Evolutionary conservation across 2,797 vertebrate genomes (phyloP), one percentile per base, ranked within the genome.

Genomic region (Bothrops alternatus): DNA sequence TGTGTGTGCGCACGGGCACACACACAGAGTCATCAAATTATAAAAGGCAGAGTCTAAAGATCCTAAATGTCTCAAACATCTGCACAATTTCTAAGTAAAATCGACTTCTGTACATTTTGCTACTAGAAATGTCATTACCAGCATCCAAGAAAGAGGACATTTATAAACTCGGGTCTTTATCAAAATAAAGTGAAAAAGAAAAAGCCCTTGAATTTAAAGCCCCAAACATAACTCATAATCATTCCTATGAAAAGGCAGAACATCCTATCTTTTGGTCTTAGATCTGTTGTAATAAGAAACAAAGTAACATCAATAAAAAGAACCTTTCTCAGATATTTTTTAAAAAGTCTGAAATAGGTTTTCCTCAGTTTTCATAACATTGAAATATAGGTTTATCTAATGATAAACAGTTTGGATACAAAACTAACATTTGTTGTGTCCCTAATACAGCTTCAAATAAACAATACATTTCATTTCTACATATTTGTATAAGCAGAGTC

Each of bases 1-100:
- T 50, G 6, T 1, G 6, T 1, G 6, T 11, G 1, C 0, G 5
- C 61, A 2, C 28, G 2, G 11, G 28, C 28, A 60, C 16, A 50
- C 6, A 42, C 2, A 23, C 11, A 14, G 47, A 13, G 25, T 37
- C 10, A 55, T 23, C 3, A 53, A 47, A 58, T 37, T 25, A 87
- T 57, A 69, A 73, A 61, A 37, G 1, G 7, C 8, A 14, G 25
- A 26, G 53, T 2, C 1, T 20, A 92, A 89, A 63, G n/a, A 2
- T n/a, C 28, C 53, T 89, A 50, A 86, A 58, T 65, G n/a, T 78
- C 65, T 32, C 13, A 87, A 87, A 42, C 50, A 20, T 63, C 13
- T 61, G 69, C 42, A 20, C 57, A 55, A 88, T 20, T 92, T 63
- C 69, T 28, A 10, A 28, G 50, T 55, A 92, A 88, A 92, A 42